Base-by-base conservation (phyloP, 2,797 vertebrate genomes). In the Propithecus perrieri region DNA sequence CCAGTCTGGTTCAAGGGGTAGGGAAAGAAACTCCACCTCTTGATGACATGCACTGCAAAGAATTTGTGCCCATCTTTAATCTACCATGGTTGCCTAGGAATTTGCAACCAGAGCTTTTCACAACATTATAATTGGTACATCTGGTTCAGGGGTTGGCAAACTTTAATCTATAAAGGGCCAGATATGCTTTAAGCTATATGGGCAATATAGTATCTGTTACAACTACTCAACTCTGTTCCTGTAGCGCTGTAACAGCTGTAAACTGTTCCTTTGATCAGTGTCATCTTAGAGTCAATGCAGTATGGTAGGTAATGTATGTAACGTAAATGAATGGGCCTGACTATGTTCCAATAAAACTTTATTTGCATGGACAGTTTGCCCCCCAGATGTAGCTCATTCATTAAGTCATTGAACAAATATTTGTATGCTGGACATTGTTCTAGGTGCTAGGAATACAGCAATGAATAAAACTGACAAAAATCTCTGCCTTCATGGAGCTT, bases 221-320 rank as follows among this genome's bases (percentile, higher is more conserved):
- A 35, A 0, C 55, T 46, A 5, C 33, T 57, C n/a, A 50, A 15
- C 22, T 76, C 76, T 26, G 4, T 30, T 76, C 53, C 12, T 46
- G 13, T 48, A 50, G 75, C 41, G 41, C 20, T 30, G 38, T 55
- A 85, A 12, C 18, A 69, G 46, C 35, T 18, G 3, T 48, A 48
- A 17, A 57, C 12, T 57, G 55, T 57, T 10, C 55, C 55, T 80
- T 20, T 15, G 38, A 71, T 46, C 46, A 48, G 1, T 74, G 57
- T 15, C 65, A 17, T 63, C 46, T 59, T 26, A 26, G 79, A 38
- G 48, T 43, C 14, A 4, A 0, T 11, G n/a, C 43, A 18, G n/a
- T 9, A 2, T 15, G 48, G 12, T 1, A 5, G 55, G 63, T 17
- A 22, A 43, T 10, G 7, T 1, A 13, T 1, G 0, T 48, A 13